These are phyloP conservation scores for Rhinoraja longicauda DNA, from an alignment of 2,797 vertebrate genomes.

Conservation along the genomic window DNA sequence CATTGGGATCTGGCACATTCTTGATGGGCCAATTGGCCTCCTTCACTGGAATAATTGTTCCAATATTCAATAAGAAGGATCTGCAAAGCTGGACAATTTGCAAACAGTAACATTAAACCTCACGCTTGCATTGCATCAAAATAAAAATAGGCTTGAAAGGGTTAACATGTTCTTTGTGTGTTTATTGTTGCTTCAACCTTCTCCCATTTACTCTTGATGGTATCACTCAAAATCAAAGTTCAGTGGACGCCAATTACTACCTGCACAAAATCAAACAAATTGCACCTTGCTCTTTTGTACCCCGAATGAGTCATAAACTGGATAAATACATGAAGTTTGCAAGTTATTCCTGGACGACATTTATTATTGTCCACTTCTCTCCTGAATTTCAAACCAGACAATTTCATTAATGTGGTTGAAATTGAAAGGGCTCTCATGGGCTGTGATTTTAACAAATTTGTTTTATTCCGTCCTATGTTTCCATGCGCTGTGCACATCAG, in stretches of 20 bases:
- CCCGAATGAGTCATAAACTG: conserved; percentile 21
- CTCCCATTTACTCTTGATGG: neutral
- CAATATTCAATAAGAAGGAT: neutral
- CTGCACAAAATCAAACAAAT: neutral
- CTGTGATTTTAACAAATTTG: neutral
- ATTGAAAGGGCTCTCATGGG: neutral
- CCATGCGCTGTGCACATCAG: neutral
- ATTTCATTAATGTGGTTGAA: conserved; percentile 4
- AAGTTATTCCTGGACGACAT: neutral
- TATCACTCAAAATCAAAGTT: neutral
- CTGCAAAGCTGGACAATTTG: neutral
- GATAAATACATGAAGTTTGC: neutral
- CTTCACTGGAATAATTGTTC: too few relatives aligned
- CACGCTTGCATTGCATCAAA: neutral
- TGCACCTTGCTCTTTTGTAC: neutral
- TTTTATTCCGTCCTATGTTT: neutral
- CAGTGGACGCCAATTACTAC: conserved; percentile 3
- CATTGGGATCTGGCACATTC: too few relatives aligned
- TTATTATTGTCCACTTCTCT: neutral
- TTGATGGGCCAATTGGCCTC: too few relatives aligned
- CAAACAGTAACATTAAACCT: neutral
- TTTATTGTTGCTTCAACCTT: neutral
- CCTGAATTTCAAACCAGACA: neutral
- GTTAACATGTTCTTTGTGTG: neutral
- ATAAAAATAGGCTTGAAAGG: neutral